phyloP scores from a whole-genome alignment of 2,113 vertebrate species.

The Hippocampus barbouri region DNA sequence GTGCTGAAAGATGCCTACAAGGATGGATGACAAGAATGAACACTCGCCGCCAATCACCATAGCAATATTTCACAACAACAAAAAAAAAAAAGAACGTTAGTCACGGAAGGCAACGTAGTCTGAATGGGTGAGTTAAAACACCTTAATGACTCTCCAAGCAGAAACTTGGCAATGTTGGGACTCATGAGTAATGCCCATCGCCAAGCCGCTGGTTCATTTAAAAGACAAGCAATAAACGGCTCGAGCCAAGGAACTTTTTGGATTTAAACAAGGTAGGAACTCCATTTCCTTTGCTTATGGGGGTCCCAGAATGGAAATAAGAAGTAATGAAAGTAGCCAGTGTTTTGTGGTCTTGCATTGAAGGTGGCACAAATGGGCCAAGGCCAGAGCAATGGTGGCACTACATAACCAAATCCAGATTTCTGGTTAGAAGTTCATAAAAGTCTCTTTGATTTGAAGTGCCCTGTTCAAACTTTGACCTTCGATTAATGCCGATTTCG shows the following conservation, averaged over 20 bases:
- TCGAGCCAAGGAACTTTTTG: slow-evolving; percentile 42
- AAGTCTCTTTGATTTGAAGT: slow-evolving; percentile 31
- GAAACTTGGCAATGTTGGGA: slow-evolving; percentile 63
- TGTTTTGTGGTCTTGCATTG: slow-evolving; percentile 40
- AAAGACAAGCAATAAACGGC: slow-evolving; percentile 67
- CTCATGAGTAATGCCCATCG: slow-evolving; percentile 74
- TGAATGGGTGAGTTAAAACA: slow-evolving; percentile 72
- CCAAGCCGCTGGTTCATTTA: slow-evolving; percentile 67
- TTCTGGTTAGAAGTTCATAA: slow-evolving; percentile 43
- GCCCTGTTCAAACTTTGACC: slow-evolving; percentile 35
- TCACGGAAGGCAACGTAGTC: slow-evolving; percentile 52
- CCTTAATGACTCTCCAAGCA: slow-evolving; percentile 69
- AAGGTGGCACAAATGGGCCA: slow-evolving; percentile 17
- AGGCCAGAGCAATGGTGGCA: slow-evolving; percentile 30
- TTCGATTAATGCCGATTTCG: slow-evolving; percentile 22
- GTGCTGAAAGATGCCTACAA: slow-evolving; percentile 47
- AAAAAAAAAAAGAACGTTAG: slow-evolving; percentile 35
- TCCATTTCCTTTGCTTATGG: slow-evolving; percentile 51
- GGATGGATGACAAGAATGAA: slow-evolving; percentile 32
- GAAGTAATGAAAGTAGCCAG: slow-evolving; percentile 63
- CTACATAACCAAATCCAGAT: slow-evolving; percentile 42
- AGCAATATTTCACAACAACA: slow-evolving; percentile 42
- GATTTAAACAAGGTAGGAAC: slow-evolving; percentile 51
- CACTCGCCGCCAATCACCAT: slow-evolving; percentile 44
- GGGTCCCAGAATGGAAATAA: slow-evolving; percentile 49